These are phyloP conservation scores for Drosophila picticornis DNA, from an alignment of 2,888 invertebrate species.

Conservation along the genomic window DNA sequence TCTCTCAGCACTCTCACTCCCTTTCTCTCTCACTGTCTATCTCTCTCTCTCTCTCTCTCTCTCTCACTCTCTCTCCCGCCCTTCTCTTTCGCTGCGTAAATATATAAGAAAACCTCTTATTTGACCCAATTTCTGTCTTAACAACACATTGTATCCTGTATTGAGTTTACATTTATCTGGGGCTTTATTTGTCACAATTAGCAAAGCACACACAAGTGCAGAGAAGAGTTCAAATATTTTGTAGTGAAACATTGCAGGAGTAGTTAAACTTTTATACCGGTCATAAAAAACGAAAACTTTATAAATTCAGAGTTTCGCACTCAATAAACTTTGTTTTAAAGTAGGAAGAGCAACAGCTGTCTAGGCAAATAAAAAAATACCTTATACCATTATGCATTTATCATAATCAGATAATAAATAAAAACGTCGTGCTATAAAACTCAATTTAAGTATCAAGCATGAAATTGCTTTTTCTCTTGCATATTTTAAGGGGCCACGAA, in stretches of 20 bases:
- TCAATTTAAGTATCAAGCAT: background rate
- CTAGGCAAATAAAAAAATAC: background rate
- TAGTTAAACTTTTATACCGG: background rate
- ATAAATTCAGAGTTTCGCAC: background rate
- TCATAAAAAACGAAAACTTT: background rate
- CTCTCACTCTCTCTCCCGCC: background rate
- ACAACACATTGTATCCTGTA: conserved; percentile 36
- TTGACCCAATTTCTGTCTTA: conserved; percentile 54
- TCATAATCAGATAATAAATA: background rate
- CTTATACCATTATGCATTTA: background rate
- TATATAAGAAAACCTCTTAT: conserved; percentile 39
- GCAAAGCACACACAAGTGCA: background rate
- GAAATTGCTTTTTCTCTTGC: background rate
- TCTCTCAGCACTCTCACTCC: too few relatives aligned
- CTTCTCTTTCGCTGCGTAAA: background rate
- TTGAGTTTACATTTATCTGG: conserved; percentile 21
- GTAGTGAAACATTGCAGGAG: background rate
- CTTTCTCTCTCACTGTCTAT: background rate
- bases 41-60: background rate
- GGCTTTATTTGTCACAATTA: conserved; percentile 35
- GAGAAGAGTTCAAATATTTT: background rate
- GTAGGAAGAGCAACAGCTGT: background rate
- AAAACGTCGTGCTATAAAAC: background rate
- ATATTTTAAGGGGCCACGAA: background rate
- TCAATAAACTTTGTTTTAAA: background rate